Conservation (phyloP, 2,797 vertebrate species). For the Hippopotamyrus pictus region DNA sequence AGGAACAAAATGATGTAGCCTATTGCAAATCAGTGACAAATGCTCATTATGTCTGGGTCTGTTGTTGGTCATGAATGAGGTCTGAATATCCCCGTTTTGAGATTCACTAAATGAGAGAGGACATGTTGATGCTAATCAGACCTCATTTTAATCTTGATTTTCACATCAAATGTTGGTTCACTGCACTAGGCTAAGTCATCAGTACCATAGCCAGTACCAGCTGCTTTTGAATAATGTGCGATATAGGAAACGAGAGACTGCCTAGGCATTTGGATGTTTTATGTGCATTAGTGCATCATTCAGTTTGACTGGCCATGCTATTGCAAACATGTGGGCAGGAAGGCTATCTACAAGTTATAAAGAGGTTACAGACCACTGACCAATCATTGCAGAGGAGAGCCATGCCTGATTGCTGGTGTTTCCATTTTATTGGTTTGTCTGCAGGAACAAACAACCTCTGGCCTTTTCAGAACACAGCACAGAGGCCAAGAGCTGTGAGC, state of each 20-base stretch:
- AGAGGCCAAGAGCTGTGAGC: neutral
- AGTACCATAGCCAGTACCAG: neutral
- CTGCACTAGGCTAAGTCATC: neutral
- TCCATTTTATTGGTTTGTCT: neutral
- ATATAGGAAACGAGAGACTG: neutral
- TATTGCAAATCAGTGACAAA: neutral
- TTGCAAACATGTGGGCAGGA: neutral
- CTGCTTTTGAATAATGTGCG: neutral
- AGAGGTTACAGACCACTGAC: neutral
- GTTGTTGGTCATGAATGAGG: neutral
- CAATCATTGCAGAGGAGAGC: neutral
- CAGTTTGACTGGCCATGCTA: neutral
- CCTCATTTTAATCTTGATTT: neutral
- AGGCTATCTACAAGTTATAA: neutral
- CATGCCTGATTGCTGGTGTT: neutral
- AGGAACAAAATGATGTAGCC: neutral
- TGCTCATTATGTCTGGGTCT: neutral
- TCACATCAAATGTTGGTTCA: neutral
- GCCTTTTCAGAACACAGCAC: neutral
- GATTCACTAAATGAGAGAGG: neutral
- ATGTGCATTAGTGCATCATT: neutral
- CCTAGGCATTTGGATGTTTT: neutral
- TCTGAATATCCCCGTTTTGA: neutral
- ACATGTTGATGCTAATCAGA: neutral
- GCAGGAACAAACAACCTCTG: neutral